Evolutionary conservation across 2,888 invertebrate genomes (phyloP), one percentile per base, ranked within the genome.

Genomic region (Metalampra italica): DNA sequence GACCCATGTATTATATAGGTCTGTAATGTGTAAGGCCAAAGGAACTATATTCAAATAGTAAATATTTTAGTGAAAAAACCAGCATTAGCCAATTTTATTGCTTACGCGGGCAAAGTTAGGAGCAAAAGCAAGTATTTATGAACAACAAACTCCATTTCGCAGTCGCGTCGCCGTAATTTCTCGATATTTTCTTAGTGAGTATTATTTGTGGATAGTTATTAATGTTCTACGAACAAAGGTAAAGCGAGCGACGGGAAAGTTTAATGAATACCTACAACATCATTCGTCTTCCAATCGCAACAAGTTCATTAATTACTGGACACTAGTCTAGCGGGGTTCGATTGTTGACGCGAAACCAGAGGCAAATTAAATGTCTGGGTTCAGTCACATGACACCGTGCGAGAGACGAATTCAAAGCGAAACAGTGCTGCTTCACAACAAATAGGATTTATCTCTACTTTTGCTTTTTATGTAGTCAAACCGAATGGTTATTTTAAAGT

Each of bases 291-390:
- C 9, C 46, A 29, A 46, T 46, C 12, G 40, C 22, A 11, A 72
- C 78, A 76, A 80, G 68, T 79, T 75, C 67, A 75, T 78, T 79
- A 77, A 78, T 78, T 78, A 79, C 70, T 65, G 75, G 71, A 68
- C 68, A 73, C 64, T 59, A 51, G 37, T 14, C 34, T 12, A 46
- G 37, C 71, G 65, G 71, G 76, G 68, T 75, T 67, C 58, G 62
- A 71, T 73, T 72, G 70, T 69, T 59, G 57, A 64, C 60, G 59
- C 60, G 58, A 58, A 64, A 62, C 61, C 61, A 62, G 56, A 56
- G 53, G 48, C 46, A 59, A 65, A 62, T 62, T 63, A 55, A 57
- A 61, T 50, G 45, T 47, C 46, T 51, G 37, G 45, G 49, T 46
- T 47, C 43, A 46, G 52, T 43, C 49, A 44, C 42, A 9, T 42